Evolutionary conservation across 2,113 vertebrate genomes (phyloP).

Genomic region (Glaucomys volans): DNA sequence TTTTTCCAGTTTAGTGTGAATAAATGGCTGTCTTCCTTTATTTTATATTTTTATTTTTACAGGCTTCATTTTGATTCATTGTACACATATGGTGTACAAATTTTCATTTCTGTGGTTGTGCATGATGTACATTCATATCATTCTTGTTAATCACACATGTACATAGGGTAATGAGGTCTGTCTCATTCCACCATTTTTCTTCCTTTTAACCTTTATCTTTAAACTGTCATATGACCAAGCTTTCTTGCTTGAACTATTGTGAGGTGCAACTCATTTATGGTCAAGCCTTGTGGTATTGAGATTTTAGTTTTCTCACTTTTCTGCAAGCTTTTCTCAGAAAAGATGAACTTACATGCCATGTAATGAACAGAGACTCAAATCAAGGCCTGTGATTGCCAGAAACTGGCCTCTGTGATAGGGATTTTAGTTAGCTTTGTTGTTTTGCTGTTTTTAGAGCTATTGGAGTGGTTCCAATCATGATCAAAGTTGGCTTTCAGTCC

Average conservation of each 20-base stretch:
- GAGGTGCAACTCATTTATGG: not conserved
- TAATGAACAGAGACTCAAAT: not conserved
- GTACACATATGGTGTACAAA: no score
- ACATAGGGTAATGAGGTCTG: no score
- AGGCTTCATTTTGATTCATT: no score
- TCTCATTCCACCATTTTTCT: no score
- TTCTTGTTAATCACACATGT: no score
- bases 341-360: not conserved
- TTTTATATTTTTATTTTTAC: not conserved
- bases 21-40: not conserved
- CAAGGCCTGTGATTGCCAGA: not conserved
- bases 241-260: not conserved
- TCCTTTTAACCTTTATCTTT: not conserved
- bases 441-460: not conserved
- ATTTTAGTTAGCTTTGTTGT: not conserved
- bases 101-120: no score
- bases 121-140: no score
- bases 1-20: not conserved
- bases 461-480: not conserved
- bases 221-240: not conserved
- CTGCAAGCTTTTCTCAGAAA: not conserved
- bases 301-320: conserved; percentile 1
- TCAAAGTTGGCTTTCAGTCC: not conserved
- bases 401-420: not conserved
- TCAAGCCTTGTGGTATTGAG: not conserved